A percentile compares a stretch with the other conserved stretches of the same genome.
Conservation (phyloP, 35 echinoderm and acorn worm genomes). For the Lytechinus variegatus region DNA sequence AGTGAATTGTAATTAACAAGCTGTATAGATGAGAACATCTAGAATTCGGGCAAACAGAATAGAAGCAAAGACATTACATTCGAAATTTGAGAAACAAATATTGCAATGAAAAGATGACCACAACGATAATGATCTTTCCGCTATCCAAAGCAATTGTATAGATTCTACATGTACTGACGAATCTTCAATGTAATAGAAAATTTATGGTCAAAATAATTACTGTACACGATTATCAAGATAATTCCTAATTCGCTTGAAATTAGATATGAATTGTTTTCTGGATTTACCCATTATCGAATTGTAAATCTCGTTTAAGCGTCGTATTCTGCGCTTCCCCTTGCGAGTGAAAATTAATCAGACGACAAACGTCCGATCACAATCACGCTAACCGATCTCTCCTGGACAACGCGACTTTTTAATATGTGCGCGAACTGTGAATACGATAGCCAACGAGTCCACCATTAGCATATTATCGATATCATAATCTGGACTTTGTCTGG, state of each 20-base stretch:
- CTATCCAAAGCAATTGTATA: background rate
- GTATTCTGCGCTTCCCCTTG: background rate
- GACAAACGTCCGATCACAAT: background rate
- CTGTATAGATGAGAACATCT: no score
- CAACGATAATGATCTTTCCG: background rate
- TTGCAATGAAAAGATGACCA: background rate
- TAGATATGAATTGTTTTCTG: background rate
- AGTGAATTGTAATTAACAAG: background rate
- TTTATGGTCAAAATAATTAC: background rate
- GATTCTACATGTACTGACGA: background rate
- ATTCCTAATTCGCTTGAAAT: background rate
- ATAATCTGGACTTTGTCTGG: background rate
- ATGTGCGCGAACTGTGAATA: background rate
- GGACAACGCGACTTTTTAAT: background rate
- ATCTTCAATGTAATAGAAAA: background rate
- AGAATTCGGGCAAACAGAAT: background rate
- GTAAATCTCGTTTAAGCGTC: background rate
- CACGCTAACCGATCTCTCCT: background rate
- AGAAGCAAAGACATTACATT: background rate
- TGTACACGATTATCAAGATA: background rate
- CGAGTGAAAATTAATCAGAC: background rate
- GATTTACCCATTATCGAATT: background rate
- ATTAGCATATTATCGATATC: conserved; percentile 45
- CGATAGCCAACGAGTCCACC: background rate
- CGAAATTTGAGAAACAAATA: background rate